Percentiles rank a stretch among this genome's conserved stretches.
Conservation (phyloP, 2,888 invertebrate species). For the Nomada goodeniana region DNA sequence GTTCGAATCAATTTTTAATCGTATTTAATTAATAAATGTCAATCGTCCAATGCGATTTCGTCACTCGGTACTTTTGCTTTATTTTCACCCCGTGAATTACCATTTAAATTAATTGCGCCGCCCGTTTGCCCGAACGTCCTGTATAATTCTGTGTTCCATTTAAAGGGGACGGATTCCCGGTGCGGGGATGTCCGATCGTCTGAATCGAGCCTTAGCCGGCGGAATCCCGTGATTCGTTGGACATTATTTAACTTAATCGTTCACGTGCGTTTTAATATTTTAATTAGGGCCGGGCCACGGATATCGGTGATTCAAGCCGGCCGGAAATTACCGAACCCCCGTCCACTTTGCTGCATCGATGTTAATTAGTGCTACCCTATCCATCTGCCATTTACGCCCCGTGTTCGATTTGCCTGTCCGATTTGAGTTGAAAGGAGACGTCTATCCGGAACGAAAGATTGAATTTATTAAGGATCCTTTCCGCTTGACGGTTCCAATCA, state of each 20-base stretch:
- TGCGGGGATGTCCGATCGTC: no score
- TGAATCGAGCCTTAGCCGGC: background rate
- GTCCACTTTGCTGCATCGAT: background rate
- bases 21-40: no score
- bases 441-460: background rate
- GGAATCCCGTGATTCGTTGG: background rate
- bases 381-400: background rate
- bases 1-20: no score
- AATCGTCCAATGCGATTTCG: no score
- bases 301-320: constrained; percentile 12
- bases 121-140: no score
- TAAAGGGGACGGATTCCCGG: no score
- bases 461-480: background rate
- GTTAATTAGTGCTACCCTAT: constrained; percentile 1
- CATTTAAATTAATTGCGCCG: no score
- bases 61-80: no score
- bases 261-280: constrained; percentile 27
- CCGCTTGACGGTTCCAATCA: background rate
- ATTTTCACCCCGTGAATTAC: no score
- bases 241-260: constrained; percentile 33
- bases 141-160: no score
- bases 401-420: background rate
- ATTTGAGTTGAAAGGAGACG: background rate
- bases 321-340: constrained; percentile 5
- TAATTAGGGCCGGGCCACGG: constrained; percentile 22